These are phyloP conservation scores for Amblyopsis rosae DNA, from an alignment of 2,113 vertebrate species.

Conservation along the genomic window DNA sequence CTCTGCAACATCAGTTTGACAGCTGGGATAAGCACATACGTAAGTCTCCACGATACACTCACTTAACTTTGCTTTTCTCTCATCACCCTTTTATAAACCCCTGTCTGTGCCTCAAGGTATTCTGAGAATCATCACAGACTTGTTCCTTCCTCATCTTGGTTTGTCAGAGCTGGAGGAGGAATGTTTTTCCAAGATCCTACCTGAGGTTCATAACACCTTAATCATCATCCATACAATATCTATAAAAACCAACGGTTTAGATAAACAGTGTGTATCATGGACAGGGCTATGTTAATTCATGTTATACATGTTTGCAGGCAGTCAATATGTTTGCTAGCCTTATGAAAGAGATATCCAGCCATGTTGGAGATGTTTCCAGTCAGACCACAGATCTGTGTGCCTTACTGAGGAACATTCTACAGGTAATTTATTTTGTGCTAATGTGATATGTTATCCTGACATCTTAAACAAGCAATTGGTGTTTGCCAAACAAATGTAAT, in stretches of 20 bases:
- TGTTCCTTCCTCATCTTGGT: conserved; percentile 90
- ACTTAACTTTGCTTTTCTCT: not conserved
- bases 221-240: not conserved
- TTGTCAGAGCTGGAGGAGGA: conserved; percentile 80
- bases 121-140: conserved; percentile 84
- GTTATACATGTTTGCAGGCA: conserved; percentile 70
- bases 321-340: conserved; percentile 83
- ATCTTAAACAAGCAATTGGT: not conserved
- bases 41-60: conserved; percentile 74
- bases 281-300: not conserved
- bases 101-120: conserved; percentile 75
- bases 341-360: conserved; percentile 80
- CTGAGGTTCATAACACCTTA: conserved; percentile 82
- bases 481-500: no score
- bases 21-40: conserved; percentile 83
- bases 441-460: not conserved
- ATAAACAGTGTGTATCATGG: no score
- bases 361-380: conserved; percentile 83
- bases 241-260: no score
- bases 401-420: conserved; percentile 80
- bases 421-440: conserved; percentile 65
- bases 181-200: conserved; percentile 88
- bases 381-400: conserved; percentile 83
- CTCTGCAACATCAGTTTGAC: conserved; percentile 78
- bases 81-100: not conserved